A percentile compares a stretch with the other conserved stretches of the same genome.
Evolutionary conservation across 2,888 invertebrate species (phyloP).

Genomic region (Apamea sordens): DNA sequence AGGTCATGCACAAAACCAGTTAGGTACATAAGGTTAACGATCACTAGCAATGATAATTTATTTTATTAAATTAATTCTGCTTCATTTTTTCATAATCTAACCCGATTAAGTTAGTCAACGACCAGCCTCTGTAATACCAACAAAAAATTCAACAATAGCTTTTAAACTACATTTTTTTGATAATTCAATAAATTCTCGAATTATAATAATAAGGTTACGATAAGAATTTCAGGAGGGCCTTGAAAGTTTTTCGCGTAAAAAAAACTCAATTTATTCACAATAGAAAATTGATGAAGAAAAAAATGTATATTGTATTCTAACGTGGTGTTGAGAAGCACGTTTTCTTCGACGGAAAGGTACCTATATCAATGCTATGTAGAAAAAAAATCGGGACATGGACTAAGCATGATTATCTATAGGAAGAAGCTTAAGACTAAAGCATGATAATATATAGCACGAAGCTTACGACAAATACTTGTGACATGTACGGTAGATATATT

Average conservation of each 20-base stretch:
- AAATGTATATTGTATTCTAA: constrained; percentile 33
- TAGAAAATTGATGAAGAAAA: constrained; percentile 41
- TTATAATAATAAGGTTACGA: constrained; percentile 28
- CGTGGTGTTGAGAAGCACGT: constrained; percentile 50
- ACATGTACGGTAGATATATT: not conserved
- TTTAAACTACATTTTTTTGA: not conserved
- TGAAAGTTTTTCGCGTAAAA: constrained; percentile 40
- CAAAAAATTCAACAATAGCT: constrained; percentile 34
- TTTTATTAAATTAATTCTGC: constrained; percentile 1
- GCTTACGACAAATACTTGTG: too few relatives aligned
- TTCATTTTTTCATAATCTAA: constrained; percentile 30
- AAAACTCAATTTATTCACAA: constrained; percentile 48
- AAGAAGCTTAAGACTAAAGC: too few relatives aligned
- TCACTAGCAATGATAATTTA: not conserved
- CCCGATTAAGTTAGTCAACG: constrained; percentile 33
- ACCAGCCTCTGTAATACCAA: constrained; percentile 20
- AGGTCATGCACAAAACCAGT: not conserved
- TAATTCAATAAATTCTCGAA: constrained; percentile 38
- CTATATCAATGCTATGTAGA: constrained; percentile 42
- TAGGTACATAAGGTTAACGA: not conserved
- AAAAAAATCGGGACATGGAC: constrained; percentile 39
- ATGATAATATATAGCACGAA: not conserved
- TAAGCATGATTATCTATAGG: too few relatives aligned
- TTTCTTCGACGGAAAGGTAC: constrained; percentile 20
- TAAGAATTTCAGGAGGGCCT: constrained; percentile 51